These are phyloP conservation scores for Montipora foliosa DNA, from an alignment of 64 coral and sea anemone genomes.

Conservation along the genomic window DNA sequence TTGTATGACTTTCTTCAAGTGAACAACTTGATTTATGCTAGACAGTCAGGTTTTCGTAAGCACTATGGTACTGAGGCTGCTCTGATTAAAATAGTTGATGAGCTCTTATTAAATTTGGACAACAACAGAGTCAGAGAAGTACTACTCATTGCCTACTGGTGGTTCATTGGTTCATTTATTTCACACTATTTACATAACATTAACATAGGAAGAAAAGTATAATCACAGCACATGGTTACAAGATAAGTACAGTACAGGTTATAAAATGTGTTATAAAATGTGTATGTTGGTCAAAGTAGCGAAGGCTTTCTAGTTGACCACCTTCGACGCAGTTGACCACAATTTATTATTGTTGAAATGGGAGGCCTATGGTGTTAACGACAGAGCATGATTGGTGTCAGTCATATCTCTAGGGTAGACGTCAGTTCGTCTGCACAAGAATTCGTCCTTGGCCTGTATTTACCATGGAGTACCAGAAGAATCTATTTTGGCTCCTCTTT, in stretches of 20 bases:
- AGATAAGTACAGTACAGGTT: no score
- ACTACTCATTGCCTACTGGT: slow-evolving; percentile 22
- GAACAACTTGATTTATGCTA: slow-evolving; percentile 49
- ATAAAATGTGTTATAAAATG: no score
- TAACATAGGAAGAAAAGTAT: no score
- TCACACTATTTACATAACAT: no score
- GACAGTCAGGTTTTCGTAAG: slow-evolving; percentile 63
- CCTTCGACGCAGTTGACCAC: slow-evolving; percentile 33
- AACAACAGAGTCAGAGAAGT: slow-evolving; percentile 45
- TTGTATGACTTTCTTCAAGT: slow-evolving; percentile 45
- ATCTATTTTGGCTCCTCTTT: slow-evolving; percentile 47
- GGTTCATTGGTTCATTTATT: background rate
- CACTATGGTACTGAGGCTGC: slow-evolving; percentile 47
- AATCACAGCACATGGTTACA: no score
- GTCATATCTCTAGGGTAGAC: slow-evolving; percentile 27
- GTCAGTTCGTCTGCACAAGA: slow-evolving; percentile 24
- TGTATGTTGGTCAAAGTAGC: no score
- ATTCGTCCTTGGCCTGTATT: slow-evolving; percentile 35
- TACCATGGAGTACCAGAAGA: slow-evolving; percentile 47
- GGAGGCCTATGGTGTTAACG: slow-evolving; percentile 15
- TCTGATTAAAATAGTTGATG: slow-evolving; percentile 56
- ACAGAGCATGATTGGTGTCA: slow-evolving; percentile 29
- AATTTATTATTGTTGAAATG: slow-evolving; percentile 38
- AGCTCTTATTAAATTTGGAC: slow-evolving; percentile 50
- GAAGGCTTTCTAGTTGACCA: background rate